Evolutionary conservation across 2,797 vertebrate species (phyloP).

Genomic region (Melanitta fusca): DNA sequence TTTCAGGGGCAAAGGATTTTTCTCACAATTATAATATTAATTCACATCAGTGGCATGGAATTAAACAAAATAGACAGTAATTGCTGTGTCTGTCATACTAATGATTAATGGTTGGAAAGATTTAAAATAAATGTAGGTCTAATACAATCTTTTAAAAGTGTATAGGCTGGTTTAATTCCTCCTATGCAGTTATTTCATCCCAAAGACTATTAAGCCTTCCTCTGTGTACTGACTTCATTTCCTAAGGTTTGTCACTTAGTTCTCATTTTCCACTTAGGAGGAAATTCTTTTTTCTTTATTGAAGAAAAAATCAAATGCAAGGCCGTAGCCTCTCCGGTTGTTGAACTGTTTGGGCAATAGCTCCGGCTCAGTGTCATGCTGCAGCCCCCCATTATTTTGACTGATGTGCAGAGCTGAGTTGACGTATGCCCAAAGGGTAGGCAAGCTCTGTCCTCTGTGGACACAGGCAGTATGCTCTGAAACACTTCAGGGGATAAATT

Average conservation of each 20-base stretch:
- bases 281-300: background rate
- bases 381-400: background rate
- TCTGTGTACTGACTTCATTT: conserved; percentile 40
- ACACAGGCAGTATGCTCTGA: background rate
- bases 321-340: background rate
- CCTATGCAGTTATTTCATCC: background rate
- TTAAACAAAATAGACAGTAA: conserved; percentile 60
- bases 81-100: conserved; percentile 46
- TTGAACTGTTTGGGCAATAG: background rate
- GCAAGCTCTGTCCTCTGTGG: background rate
- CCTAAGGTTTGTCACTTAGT: background rate
- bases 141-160: background rate
- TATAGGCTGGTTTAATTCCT: background rate
- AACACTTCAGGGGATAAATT: background rate
- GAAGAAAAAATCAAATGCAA: background rate
- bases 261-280: background rate
- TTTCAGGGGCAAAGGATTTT: background rate
- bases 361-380: background rate
- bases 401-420: background rate
- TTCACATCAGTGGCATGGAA: conserved; percentile 16
- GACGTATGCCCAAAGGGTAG: background rate
- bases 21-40: conserved; percentile 41
- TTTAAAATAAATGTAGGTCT: conserved; percentile 25
- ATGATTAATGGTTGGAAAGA: conserved; percentile 46
- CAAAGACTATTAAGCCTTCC: background rate